Conservation (phyloP, 2,888 invertebrate genomes). For the Tachina fera region DNA sequence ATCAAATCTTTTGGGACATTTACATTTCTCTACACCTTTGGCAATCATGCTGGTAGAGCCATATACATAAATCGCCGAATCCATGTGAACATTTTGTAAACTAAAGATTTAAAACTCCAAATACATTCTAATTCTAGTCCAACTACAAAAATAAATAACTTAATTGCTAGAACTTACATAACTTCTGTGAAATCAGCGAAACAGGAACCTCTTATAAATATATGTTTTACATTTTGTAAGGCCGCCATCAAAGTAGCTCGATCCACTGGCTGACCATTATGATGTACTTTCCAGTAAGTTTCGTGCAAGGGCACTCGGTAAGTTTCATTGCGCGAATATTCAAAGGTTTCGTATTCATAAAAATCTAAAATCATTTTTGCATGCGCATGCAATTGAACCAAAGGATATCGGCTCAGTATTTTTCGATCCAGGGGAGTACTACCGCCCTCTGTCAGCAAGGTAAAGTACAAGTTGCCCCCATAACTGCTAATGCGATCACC, state of each 20-base stretch:
- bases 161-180: slow-evolving; percentile 83
- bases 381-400: slow-evolving; percentile 92
- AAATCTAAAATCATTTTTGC: slow-evolving; percentile 90
- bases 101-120: slow-evolving; percentile 81
- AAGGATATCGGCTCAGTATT: slow-evolving; percentile 87
- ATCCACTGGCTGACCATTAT: slow-evolving; percentile 85
- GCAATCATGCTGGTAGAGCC: slow-evolving; percentile 88
- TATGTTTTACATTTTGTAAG: slow-evolving; percentile 91
- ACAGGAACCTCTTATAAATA: slow-evolving; percentile 90
- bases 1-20: slow-evolving; percentile 91
- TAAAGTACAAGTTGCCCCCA: slow-evolving; percentile 93
- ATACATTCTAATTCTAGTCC: not conserved
- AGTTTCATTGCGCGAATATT: slow-evolving; percentile 84
- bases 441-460: slow-evolving; percentile 87
- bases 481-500: slow-evolving; percentile 96
- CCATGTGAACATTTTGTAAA: slow-evolving; percentile 90
- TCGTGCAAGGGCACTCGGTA: slow-evolving; percentile 88
- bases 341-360: slow-evolving; percentile 84
- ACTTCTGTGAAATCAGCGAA: slow-evolving; percentile 86
- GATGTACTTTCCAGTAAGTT: slow-evolving; percentile 87
- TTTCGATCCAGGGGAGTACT: slow-evolving; percentile 85
- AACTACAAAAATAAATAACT: slow-evolving; percentile 1
- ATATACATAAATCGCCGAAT: slow-evolving; percentile 89
- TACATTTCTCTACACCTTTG: slow-evolving; percentile 92
- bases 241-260: slow-evolving; percentile 95